A percentile compares a stretch with the other conserved stretches of the same genome.
Evolutionary conservation across 2,888 invertebrate genomes (phyloP).

Genomic region (Buathra laborator): DNA sequence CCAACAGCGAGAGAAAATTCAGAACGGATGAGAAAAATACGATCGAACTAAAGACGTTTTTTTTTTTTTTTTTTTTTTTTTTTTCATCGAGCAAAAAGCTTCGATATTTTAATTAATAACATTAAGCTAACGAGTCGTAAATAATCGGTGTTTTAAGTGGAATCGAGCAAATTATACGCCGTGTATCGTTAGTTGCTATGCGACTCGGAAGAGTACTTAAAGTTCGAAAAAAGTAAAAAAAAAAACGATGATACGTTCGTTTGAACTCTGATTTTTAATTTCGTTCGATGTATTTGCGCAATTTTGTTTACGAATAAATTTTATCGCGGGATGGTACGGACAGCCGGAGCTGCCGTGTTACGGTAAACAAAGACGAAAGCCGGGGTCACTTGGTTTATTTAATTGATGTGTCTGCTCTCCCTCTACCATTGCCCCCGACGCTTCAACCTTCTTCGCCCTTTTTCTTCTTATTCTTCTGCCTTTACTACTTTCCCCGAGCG

Average conservation of each 20-base stretch:
- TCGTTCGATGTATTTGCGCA: neutral
- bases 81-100: neutral
- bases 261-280: too few relatives aligned
- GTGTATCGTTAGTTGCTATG: neutral
- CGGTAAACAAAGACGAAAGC: neutral
- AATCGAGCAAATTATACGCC: neutral
- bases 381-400: constrained; percentile 37
- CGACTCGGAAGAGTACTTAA: constrained; percentile 9
- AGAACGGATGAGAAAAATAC: neutral
- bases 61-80: neutral
- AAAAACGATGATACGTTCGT: neutral
- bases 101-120: neutral
- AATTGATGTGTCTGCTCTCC: constrained; percentile 55
- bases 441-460: neutral
- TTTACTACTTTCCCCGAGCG: constrained; percentile 27
- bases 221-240: neutral
- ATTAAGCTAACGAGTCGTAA: neutral
- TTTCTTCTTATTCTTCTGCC: neutral
- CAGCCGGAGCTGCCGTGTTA: neutral
- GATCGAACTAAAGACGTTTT: neutral
- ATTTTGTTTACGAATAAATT: constrained; percentile 27
- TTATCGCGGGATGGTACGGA: constrained; percentile 9
- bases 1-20: constrained; percentile 2
- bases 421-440: neutral
- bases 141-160: neutral